Evolutionary conservation across 92 coral and sea anemone species (phyloP).

Genomic region (Heliopora coerulea): DNA sequence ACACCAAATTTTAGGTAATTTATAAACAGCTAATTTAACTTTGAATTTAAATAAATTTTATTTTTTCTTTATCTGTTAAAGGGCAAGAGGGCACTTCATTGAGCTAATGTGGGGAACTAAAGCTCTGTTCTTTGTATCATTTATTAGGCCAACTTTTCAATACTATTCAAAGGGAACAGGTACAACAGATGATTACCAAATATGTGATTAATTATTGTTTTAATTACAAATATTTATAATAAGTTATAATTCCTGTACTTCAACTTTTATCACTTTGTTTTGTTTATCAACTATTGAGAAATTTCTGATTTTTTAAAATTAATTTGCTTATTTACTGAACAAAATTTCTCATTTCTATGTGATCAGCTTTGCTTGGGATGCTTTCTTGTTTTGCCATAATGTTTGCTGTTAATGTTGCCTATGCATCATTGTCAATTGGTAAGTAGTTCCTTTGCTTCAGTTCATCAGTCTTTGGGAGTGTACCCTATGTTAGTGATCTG

Average conservation of each 20-base stretch:
- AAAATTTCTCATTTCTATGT: background rate
- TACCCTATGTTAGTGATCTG: too few species aligned
- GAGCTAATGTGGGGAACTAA: too few species aligned
- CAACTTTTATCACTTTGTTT: too few species aligned
- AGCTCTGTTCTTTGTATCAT: background rate
- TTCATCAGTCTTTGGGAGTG: too few species aligned
- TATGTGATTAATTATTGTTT: background rate
- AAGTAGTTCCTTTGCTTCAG: conserved; percentile 33
- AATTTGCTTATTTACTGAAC: too few species aligned
- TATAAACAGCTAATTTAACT: background rate
- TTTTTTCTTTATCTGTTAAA: background rate
- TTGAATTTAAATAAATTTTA: background rate
- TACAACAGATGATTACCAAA: conserved; percentile 11
- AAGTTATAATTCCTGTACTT: too few species aligned
- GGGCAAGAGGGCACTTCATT: too few species aligned
- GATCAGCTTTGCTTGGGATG: conserved; percentile 77
- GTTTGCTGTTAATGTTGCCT: conserved; percentile 70
- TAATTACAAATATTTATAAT: too few species aligned
- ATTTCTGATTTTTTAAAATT: too few species aligned
- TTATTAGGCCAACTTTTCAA: conserved; percentile 88
- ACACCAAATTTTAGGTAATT: conserved; percentile 92
- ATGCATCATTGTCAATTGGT: conserved; percentile 86
- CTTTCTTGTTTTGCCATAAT: conserved; percentile 82
- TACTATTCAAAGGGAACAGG: conserved; percentile 95
- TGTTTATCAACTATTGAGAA: too few species aligned